These are phyloP conservation scores for Brachionichthys hirsutus DNA, from an alignment of 2,113 vertebrate genomes.

Conservation along the genomic window DNA sequence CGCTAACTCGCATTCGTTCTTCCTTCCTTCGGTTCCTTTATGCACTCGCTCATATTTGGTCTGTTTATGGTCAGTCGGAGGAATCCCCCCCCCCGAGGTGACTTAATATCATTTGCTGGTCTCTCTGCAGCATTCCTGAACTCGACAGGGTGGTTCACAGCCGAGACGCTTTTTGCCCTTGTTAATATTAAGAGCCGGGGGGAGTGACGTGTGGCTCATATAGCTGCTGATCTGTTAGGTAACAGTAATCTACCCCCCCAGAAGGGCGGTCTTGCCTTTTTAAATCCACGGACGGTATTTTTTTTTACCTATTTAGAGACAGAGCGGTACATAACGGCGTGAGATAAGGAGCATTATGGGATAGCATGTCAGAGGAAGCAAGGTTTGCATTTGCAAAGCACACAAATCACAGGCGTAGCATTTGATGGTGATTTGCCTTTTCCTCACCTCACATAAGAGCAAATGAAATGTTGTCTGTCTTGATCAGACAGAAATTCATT, in stretches of 20 bases:
- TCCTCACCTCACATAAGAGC: no score
- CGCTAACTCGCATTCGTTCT: no score
- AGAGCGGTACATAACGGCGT: no score
- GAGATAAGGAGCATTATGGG: no score
- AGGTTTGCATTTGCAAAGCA: no score
- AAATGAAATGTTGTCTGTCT: no score
- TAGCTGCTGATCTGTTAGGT: constrained; percentile 16
- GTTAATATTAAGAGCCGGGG: constrained; percentile 24
- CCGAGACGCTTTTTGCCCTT: constrained; percentile 24
- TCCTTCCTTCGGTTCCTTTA: neutral
- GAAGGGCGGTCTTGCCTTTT: constrained; percentile 20
- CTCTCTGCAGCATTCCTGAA: constrained; percentile 23
- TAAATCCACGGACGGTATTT: no score
- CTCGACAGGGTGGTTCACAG: constrained; percentile 43
- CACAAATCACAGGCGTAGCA: no score
- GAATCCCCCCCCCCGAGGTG: constrained; percentile 3
- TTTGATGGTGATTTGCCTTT: no score
- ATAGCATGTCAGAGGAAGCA: no score
- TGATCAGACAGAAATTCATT: no score
- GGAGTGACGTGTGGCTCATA: constrained; percentile 18
- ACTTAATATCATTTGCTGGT: constrained; percentile 20
- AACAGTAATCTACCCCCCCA: constrained; percentile 10
- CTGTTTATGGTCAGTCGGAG: neutral
- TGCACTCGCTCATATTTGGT: neutral
- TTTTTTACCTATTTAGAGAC: no score